A percentile compares a stretch with the other conserved stretches of the same genome.
These are phyloP conservation scores for Diadumene lineata DNA, from an alignment of 92 coral and sea anemone genomes.

Conservation along the genomic window DNA sequence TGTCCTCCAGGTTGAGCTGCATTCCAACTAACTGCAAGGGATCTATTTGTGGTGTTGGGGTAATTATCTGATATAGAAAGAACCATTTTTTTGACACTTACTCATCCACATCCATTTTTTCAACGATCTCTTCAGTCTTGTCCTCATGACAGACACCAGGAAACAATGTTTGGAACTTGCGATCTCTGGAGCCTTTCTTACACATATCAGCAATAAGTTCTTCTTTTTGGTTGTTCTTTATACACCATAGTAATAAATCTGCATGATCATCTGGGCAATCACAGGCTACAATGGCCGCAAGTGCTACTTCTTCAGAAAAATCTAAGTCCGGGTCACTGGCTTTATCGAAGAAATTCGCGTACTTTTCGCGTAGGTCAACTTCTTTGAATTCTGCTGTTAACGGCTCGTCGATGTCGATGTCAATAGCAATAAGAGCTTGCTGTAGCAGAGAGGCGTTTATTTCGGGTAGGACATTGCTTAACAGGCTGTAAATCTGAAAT, in stretches of 20 bases:
- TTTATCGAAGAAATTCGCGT: slow-evolving; percentile 36
- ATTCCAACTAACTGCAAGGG: too few species aligned
- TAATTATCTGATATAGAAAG: neutral
- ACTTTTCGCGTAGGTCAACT: slow-evolving; percentile 38
- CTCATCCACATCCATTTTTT: slow-evolving; percentile 2
- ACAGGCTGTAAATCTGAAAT: slow-evolving; percentile 62
- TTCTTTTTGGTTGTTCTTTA: slow-evolving; percentile 36
- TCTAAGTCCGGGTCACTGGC: neutral
- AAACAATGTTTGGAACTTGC: slow-evolving; percentile 43
- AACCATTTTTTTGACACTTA: neutral
- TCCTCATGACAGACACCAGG: slow-evolving; percentile 7
- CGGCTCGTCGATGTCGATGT: slow-evolving; percentile 27
- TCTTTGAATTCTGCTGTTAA: neutral
- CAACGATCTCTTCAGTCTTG: neutral
- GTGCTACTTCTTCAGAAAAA: slow-evolving; percentile 60
- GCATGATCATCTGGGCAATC: slow-evolving; percentile 46
- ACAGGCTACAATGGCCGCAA: slow-evolving; percentile 75
- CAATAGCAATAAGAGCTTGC: slow-evolving; percentile 52
- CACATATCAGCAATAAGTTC: slow-evolving; percentile 47
- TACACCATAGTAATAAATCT: slow-evolving; percentile 71
- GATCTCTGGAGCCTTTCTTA: slow-evolving; percentile 56
- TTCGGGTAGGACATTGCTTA: slow-evolving; percentile 73
- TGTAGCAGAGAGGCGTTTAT: slow-evolving; percentile 50
- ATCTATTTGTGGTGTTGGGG: neutral
- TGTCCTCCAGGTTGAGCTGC: too few species aligned